Conservation (phyloP, 2,797 vertebrate species). For the Anguilla anguilla region DNA sequence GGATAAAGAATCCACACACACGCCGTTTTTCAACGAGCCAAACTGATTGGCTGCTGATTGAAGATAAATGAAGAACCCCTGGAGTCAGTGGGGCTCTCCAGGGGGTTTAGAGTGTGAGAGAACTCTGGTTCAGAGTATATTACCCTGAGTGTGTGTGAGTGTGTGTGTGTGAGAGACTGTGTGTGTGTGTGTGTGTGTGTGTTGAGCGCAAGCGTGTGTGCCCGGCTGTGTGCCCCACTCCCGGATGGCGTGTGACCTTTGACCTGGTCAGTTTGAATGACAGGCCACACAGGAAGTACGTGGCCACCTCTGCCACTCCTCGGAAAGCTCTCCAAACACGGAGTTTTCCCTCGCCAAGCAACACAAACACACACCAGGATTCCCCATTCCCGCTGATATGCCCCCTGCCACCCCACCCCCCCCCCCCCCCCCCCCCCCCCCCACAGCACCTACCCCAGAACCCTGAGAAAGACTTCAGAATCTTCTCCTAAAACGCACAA, state of each 20-base stretch:
- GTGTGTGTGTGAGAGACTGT: too few relatives aligned
- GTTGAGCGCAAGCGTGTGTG: background rate
- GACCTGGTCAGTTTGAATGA: constrained; percentile 23
- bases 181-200: too few relatives aligned
- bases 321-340: background rate
- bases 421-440: background rate
- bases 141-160: too few relatives aligned
- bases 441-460: background rate
- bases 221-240: background rate
- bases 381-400: background rate
- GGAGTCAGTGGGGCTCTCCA: too few relatives aligned
- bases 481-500: background rate
- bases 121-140: too few relatives aligned
- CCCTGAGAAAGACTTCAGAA: background rate
- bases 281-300: background rate
- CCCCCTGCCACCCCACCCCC: too few relatives aligned
- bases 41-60: too few relatives aligned
- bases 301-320: background rate
- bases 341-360: background rate
- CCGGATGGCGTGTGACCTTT: constrained; percentile 12
- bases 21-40: too few relatives aligned
- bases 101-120: too few relatives aligned
- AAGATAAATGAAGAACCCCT: too few relatives aligned
- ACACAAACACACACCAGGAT: constrained; percentile 1
- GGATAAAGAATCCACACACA: too few relatives aligned